Conservation (phyloP, 2,113 vertebrate genomes). For the Lynx canadensis region DNA sequence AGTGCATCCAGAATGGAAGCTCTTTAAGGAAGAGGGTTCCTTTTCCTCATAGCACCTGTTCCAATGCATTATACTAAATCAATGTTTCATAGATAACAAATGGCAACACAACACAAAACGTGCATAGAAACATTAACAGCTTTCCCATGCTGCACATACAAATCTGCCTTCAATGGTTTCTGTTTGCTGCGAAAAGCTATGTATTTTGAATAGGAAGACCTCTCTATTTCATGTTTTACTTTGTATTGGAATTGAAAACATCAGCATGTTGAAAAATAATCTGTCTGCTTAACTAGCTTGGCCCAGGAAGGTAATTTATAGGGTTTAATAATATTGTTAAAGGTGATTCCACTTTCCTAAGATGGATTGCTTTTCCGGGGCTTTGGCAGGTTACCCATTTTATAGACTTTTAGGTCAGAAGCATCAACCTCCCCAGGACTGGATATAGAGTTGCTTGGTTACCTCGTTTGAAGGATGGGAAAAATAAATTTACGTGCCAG, state of each 20-base stretch:
- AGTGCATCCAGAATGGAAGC: not conserved
- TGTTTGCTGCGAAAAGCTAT: not conserved
- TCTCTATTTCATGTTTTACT: conserved; percentile 26
- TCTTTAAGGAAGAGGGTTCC: not conserved
- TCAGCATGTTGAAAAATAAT: conserved; percentile 54
- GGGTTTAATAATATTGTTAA: conserved; percentile 47
- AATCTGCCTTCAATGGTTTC: not conserved
- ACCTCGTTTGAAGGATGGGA: conserved; percentile 54
- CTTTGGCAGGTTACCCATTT: not conserved
- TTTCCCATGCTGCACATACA: not conserved
- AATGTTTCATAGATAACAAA: not conserved
- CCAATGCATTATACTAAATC: not conserved
- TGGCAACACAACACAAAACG: not conserved
- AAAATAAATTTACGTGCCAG: conserved; percentile 52
- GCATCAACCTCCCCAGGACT: not conserved
- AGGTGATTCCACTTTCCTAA: conserved; percentile 53
- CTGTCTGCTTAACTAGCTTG: conserved; percentile 1
- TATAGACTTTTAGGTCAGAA: conserved; percentile 19
- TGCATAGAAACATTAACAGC: not conserved
- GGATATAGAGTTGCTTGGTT: not conserved
- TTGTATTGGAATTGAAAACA: conserved; percentile 29
- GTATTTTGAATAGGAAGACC: not conserved
- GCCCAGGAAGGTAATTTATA: conserved; percentile 45
- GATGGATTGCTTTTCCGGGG: conserved; percentile 36
- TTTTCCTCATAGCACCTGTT: not conserved